Conservation (phyloP, 2,888 invertebrate species). For the Tenthredo livida region DNA sequence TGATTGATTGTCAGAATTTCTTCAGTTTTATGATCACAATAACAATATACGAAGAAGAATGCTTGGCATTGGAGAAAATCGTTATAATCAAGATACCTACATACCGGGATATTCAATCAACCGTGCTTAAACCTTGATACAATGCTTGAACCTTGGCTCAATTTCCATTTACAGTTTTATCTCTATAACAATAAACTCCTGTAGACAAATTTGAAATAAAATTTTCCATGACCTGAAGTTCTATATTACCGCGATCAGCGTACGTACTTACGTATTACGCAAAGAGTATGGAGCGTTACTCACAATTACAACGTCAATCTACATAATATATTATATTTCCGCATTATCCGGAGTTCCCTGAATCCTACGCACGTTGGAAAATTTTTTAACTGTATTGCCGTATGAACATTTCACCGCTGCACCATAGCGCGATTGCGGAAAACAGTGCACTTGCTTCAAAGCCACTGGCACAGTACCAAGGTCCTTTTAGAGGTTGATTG, state of each 20-base stretch:
- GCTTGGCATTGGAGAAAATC: not conserved
- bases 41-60: not conserved
- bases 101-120: not conserved
- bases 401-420: not conserved
- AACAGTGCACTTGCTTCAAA: slow-evolving; percentile 3
- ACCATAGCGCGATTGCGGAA: not conserved
- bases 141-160: slow-evolving; percentile 3
- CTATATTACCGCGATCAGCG: not conserved
- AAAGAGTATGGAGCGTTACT: not conserved
- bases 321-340: not conserved
- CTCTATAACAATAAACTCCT: not conserved
- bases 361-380: not conserved
- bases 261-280: not conserved
- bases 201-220: not conserved
- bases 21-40: not conserved
- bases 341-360: not conserved
- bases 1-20: not conserved
- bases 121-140: slow-evolving; percentile 29
- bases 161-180: slow-evolving; percentile 10
- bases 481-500: not conserved
- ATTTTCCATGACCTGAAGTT: not conserved
- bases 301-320: not conserved
- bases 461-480: not conserved
- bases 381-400: not conserved
- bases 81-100: not conserved